Conservation (phyloP, 2,113 vertebrate species). For the Mixornis gularis region DNA sequence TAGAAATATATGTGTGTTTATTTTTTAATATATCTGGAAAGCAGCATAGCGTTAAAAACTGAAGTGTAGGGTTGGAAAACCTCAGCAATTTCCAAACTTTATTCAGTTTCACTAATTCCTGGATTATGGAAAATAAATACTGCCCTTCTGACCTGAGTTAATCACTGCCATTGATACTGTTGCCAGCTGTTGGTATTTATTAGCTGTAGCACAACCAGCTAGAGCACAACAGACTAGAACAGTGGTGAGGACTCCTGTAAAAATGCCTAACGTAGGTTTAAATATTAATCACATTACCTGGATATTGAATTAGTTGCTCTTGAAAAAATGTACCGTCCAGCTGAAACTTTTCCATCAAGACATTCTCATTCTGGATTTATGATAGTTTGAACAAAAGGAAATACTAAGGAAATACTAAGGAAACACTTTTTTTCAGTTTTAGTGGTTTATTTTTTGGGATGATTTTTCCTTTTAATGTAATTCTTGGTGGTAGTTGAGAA, state of each 20-base stretch:
- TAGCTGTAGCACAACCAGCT: not conserved
- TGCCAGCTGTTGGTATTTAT: not conserved
- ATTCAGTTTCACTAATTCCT: not conserved
- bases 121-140: not conserved
- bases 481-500: not conserved
- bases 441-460: not conserved
- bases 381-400: not conserved
- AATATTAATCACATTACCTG: not conserved
- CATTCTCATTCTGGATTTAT: not conserved
- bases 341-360: not conserved
- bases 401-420: not conserved
- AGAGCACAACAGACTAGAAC: not conserved
- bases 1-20: not conserved
- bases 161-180: not conserved
- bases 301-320: not conserved
- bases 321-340: not conserved
- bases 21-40: not conserved
- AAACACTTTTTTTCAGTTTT: not conserved
- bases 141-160: not conserved
- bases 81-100: not conserved
- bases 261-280: not conserved
- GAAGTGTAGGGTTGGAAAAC: not conserved
- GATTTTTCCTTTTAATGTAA: not conserved
- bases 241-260: not conserved
- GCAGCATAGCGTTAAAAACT: fast-evolving